Conservation (phyloP, 2,797 vertebrate species). For the Babyrousa celebensis region DNA sequence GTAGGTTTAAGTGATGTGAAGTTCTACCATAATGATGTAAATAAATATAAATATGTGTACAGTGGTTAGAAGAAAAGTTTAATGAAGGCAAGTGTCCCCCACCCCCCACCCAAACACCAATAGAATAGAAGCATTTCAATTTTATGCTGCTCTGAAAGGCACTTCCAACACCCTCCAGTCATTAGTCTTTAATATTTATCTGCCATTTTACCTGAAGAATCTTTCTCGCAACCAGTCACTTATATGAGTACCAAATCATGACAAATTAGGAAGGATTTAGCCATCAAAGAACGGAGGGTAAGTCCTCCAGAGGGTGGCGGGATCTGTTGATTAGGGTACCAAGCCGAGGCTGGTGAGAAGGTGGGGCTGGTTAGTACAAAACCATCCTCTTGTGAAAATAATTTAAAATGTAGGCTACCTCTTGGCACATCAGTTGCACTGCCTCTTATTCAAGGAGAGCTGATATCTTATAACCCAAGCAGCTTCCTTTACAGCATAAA, state of each 20-base stretch:
- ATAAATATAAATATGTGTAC: not conserved
- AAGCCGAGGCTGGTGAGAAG: not conserved
- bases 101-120: not conserved
- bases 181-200: not conserved
- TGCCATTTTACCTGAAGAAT: not conserved
- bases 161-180: not conserved
- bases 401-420: not conserved
- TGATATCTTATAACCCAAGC: not conserved
- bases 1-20: not conserved
- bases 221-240: not conserved
- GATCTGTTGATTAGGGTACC: not conserved
- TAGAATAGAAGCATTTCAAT: not conserved
- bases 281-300: not conserved
- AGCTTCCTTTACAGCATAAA: not conserved
- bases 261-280: not conserved
- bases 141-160: not conserved
- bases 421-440: not conserved
- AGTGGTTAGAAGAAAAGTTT: not conserved
- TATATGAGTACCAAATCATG: not conserved
- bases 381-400: conserved; percentile 28
- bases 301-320: not conserved
- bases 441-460: not conserved
- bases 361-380: not conserved
- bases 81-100: not conserved
- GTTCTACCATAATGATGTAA: not conserved